Percentiles rank a stretch among this genome's conserved stretches.
Evolutionary conservation across 2,797 vertebrate genomes (phyloP).

Genomic region (Acomys russatus): DNA sequence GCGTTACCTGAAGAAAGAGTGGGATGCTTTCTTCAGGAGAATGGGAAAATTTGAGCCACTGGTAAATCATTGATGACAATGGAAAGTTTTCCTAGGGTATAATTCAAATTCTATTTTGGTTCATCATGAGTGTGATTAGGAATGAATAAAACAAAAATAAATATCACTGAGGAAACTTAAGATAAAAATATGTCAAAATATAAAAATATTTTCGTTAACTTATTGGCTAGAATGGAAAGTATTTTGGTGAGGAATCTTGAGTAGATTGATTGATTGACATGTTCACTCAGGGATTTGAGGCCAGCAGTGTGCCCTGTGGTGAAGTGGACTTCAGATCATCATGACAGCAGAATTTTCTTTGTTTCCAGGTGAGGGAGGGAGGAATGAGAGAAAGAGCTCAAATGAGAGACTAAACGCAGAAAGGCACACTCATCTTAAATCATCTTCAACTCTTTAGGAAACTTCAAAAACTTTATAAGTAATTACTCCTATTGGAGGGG

Average conservation of each 20-base stretch:
- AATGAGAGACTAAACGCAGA: neutral
- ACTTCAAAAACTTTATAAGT: neutral
- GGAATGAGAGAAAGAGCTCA: neutral
- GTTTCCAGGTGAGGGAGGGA: neutral
- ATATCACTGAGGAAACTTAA: neutral
- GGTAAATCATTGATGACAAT: neutral
- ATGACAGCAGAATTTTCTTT: neutral
- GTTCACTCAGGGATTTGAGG: neutral
- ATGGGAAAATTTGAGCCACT: neutral
- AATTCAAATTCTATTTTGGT: neutral
- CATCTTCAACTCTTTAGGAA: neutral
- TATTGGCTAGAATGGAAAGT: neutral
- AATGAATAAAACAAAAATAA: constrained; percentile 1
- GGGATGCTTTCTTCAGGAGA: neutral
- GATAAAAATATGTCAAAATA: neutral
- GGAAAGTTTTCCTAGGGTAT: neutral
- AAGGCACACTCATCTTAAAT: neutral
- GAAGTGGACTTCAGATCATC: neutral
- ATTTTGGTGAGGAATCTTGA: neutral
- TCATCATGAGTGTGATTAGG: neutral
- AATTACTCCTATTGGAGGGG: neutral
- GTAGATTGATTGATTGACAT: neutral
- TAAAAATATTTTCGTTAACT: neutral
- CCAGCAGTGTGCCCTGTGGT: no score
- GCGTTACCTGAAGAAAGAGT: neutral